Conservation (phyloP, 1,140 invertebrate species). For the Drosophila athabasca region DNA sequence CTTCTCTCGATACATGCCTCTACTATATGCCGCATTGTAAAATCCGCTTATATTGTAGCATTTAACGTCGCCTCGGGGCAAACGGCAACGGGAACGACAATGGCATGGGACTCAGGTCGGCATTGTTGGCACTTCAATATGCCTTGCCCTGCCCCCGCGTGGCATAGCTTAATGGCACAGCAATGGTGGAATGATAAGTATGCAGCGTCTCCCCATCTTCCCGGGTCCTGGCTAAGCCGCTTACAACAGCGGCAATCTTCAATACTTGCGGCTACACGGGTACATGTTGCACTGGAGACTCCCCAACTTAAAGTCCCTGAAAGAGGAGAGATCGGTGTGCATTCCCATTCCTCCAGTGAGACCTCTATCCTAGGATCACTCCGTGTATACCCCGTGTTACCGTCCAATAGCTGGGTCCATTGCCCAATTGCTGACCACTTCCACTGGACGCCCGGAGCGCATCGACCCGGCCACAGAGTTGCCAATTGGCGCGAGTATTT, state of each 20-base stretch:
- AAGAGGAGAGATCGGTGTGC: neutral
- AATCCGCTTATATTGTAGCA: slow-evolving; percentile 61
- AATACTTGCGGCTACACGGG: too few species aligned
- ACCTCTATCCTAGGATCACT: too few species aligned
- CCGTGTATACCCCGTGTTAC: too few species aligned
- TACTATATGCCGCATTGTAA: slow-evolving; percentile 37
- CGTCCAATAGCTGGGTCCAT: too few species aligned
- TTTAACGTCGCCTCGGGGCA: slow-evolving; percentile 35
- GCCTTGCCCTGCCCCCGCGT: neutral
- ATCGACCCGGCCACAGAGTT: slow-evolving; percentile 33
- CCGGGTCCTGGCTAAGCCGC: neutral
- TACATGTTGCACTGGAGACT: too few species aligned
- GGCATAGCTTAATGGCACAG: neutral
- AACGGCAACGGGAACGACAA: neutral
- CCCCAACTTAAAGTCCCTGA: neutral
- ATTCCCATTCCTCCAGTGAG: too few species aligned
- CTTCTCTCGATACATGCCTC: slow-evolving; percentile 11
- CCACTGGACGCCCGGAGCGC: slow-evolving; percentile 28
- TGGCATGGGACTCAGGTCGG: neutral
- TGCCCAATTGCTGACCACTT: neutral
- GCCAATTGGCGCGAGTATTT: slow-evolving; percentile 42
- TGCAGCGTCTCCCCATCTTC: neutral
- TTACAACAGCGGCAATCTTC: neutral
- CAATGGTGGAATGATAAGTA: neutral
- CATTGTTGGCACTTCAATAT: slow-evolving; percentile 25